phyloP scores from a whole-genome alignment of 2,797 vertebrate genomes.

The Xenopus petersii region DNA sequence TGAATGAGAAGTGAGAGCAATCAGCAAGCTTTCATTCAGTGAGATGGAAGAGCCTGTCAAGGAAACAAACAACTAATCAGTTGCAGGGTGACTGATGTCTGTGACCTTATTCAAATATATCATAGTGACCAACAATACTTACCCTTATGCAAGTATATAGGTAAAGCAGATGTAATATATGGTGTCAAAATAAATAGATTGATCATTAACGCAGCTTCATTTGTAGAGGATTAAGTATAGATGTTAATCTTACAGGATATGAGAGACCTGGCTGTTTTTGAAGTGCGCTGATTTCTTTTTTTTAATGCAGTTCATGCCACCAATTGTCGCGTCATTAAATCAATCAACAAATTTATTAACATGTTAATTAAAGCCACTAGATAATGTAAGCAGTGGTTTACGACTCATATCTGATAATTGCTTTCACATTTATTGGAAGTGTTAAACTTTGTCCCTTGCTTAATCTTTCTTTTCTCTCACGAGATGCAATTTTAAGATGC shows the following conservation, averaged over 20 bases:
- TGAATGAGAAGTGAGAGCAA: conserved; percentile 80
- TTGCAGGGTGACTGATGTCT: conserved; percentile 81
- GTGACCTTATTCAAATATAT: conserved; percentile 83
- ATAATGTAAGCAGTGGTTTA: conserved; percentile 58
- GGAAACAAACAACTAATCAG: conserved; percentile 92
- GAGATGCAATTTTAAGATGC: conserved; percentile 51
- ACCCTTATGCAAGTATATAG: conserved; percentile 70
- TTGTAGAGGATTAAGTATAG: conserved; percentile 61
- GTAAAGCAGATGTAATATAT: conserved; percentile 84
- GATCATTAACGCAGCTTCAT: conserved; percentile 83
- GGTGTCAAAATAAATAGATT: conserved; percentile 76
- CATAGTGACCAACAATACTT: conserved; percentile 70
- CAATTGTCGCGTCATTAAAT: conserved; percentile 68
- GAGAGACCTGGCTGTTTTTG: neutral
- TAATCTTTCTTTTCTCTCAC: conserved; percentile 50
- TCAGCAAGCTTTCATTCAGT: conserved; percentile 83
- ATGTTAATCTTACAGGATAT: neutral
- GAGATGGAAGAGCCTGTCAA: conserved; percentile 84
- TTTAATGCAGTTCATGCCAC: conserved; percentile 57
- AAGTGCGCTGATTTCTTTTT: neutral
- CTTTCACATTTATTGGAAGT: conserved; percentile 44
- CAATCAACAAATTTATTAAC: conserved; percentile 70
- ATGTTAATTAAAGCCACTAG: conserved; percentile 72
- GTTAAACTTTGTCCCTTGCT: conserved; percentile 51
- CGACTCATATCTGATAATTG: conserved; percentile 47